These are phyloP conservation scores for Cataglyphis cursor DNA, from an alignment of 2,888 invertebrate species.

Conservation along the genomic window DNA sequence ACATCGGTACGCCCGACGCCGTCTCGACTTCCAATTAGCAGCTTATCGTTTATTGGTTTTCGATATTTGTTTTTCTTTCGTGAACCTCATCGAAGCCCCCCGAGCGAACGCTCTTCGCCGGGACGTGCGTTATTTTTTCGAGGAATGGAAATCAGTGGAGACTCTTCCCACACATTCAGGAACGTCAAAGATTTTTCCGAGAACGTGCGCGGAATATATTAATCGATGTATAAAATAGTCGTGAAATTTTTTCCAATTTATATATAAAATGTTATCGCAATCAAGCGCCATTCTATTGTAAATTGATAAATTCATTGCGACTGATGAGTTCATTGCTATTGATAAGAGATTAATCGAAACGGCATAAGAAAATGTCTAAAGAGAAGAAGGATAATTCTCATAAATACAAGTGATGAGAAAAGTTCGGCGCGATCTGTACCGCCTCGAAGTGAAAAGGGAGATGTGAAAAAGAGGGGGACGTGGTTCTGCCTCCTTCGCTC, in stretches of 20 bases:
- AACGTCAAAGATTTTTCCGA: background rate
- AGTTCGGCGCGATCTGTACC: slow-evolving; percentile 35
- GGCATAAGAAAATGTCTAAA: background rate
- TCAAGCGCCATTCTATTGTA: background rate
- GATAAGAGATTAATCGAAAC: background rate
- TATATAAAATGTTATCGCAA: background rate
- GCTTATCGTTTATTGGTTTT: slow-evolving; percentile 85
- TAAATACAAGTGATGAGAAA: slow-evolving; percentile 46
- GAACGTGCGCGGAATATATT: slow-evolving; percentile 47
- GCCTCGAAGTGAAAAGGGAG: slow-evolving; percentile 51
- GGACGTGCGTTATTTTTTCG: slow-evolving; percentile 61
- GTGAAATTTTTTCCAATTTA: background rate
- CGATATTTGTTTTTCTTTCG: slow-evolving; percentile 81
- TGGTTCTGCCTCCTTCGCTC: slow-evolving; percentile 41
- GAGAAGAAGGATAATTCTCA: slow-evolving; percentile 5
- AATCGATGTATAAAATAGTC: slow-evolving; percentile 17
- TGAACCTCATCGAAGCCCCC: slow-evolving; percentile 59
- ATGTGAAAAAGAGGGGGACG: slow-evolving; percentile 42
- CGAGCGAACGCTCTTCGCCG: slow-evolving; percentile 41
- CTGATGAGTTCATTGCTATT: background rate
- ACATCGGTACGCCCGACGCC: slow-evolving; percentile 75
- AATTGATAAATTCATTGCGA: background rate
- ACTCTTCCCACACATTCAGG: slow-evolving; percentile 41
- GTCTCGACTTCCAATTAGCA: slow-evolving; percentile 85
- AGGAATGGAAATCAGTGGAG: slow-evolving; percentile 69